Percentiles rank a stretch among this genome's conserved stretches.
Evolutionary conservation across 2,888 invertebrate genomes (phyloP).

Genomic region (Eupithecia subumbrata): DNA sequence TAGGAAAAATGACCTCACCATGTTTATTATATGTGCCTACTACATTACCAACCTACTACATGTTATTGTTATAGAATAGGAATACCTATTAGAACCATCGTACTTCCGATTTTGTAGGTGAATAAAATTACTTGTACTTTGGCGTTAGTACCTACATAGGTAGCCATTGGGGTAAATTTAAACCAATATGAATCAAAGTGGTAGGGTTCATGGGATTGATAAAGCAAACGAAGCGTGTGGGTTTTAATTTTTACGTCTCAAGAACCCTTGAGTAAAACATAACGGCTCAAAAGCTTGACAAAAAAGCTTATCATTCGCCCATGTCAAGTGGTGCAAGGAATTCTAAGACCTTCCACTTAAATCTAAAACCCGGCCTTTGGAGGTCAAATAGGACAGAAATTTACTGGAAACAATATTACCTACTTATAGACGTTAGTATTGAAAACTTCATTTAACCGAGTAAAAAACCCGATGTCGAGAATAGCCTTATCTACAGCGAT

Average conservation of each 20-base stretch:
- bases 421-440: not conserved
- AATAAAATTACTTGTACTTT: not conserved
- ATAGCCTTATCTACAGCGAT: conserved; percentile 1
- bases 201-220: not conserved
- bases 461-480: not conserved
- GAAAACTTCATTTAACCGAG: not conserved
- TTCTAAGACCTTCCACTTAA: not conserved
- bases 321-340: not conserved
- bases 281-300: not conserved
- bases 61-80: not conserved
- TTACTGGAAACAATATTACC: not conserved
- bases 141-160: not conserved
- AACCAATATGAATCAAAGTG: not conserved
- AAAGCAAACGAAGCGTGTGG: not conserved
- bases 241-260: not conserved
- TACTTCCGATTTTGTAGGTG: not conserved
- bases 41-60: not conserved
- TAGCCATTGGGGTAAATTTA: not conserved
- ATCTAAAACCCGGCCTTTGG: not conserved
- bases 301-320: not conserved
- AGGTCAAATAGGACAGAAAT: not conserved
- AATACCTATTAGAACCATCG: not conserved
- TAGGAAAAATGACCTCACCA: not conserved
- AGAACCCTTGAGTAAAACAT: not conserved
- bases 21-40: not conserved